Percentiles rank a stretch among this genome's conserved stretches.
Conservation (phyloP, 2,888 invertebrate genomes). For the Frankliniella fusca region DNA sequence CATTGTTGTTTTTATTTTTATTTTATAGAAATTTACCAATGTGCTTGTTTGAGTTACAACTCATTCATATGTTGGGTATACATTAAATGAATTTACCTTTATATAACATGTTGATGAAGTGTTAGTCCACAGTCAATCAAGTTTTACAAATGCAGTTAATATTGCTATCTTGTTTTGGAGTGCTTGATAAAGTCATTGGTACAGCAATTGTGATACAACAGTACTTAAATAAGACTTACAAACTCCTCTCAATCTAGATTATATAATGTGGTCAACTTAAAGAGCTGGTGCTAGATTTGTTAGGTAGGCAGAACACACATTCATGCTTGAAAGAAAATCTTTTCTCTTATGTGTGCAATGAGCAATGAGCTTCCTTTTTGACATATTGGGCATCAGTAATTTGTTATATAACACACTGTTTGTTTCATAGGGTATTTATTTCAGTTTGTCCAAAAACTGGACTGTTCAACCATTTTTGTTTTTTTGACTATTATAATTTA, state of each 20-base stretch:
- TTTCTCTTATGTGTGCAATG: background rate
- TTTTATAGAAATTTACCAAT: slow-evolving; percentile 18
- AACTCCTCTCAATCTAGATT: background rate
- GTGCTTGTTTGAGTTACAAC: background rate
- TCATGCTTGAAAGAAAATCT: background rate
- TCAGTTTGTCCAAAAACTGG: background rate
- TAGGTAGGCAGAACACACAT: background rate
- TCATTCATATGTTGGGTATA: slow-evolving; percentile 1
- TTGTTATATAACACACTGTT: background rate
- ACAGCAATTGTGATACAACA: slow-evolving; percentile 8
- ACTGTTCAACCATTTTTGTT: too few species aligned
- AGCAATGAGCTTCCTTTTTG: slow-evolving; percentile 4
- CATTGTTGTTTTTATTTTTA: slow-evolving; percentile 10
- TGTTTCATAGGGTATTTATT: background rate
- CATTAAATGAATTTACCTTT: slow-evolving; percentile 6
- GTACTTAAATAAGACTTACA: slow-evolving; percentile 5
- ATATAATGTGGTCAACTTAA: background rate
- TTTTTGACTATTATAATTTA: background rate
- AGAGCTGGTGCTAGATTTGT: background rate
- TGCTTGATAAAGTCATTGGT: slow-evolving; percentile 2
- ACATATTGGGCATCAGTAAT: background rate
- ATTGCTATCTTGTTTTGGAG: slow-evolving; percentile 5
- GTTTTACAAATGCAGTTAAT: slow-evolving; percentile 3
- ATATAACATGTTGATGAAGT: background rate
- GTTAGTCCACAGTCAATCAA: background rate